Conservation (phyloP, 2,888 invertebrate genomes). For the Erebia ligea region DNA sequence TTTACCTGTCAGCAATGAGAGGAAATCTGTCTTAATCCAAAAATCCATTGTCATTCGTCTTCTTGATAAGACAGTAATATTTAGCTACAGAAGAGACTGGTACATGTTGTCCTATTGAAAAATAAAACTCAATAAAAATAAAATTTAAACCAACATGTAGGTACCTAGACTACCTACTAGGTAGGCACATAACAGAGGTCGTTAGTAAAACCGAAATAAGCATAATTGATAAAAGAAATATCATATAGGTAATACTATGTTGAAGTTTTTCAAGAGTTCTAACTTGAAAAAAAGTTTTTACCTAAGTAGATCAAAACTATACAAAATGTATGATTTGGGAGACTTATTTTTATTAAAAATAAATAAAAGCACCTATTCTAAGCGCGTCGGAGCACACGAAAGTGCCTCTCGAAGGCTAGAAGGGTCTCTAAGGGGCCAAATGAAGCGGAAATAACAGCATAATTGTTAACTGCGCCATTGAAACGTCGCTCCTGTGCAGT, state of each 20-base stretch:
- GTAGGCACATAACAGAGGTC: too few relatives aligned
- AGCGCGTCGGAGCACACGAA: constrained; percentile 59
- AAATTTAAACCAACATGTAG: neutral
- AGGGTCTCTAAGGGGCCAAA: constrained; percentile 27
- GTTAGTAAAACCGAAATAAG: too few relatives aligned
- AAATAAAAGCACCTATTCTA: constrained; percentile 38
- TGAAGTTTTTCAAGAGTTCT: too few relatives aligned
- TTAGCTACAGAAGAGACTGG: neutral
- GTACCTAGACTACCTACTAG: too few relatives aligned
- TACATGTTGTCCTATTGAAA: neutral
- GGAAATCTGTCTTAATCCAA: constrained; percentile 27
- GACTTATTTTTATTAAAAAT: neutral
- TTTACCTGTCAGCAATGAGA: constrained; percentile 34
- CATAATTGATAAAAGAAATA: too few relatives aligned
- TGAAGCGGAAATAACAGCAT: constrained; percentile 60
- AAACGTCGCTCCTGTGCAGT: constrained; percentile 43
- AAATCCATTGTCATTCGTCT: constrained; percentile 15
- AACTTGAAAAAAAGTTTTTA: too few relatives aligned
- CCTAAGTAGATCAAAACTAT: too few relatives aligned
- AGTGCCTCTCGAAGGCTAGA: constrained; percentile 44
- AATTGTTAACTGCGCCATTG: constrained; percentile 56
- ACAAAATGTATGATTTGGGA: too few relatives aligned
- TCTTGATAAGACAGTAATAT: neutral
- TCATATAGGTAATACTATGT: too few relatives aligned
- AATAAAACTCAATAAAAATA: neutral